Evolutionary conservation across 2,113 vertebrate genomes (phyloP).

Genomic region (Pardalotus punctatus): DNA sequence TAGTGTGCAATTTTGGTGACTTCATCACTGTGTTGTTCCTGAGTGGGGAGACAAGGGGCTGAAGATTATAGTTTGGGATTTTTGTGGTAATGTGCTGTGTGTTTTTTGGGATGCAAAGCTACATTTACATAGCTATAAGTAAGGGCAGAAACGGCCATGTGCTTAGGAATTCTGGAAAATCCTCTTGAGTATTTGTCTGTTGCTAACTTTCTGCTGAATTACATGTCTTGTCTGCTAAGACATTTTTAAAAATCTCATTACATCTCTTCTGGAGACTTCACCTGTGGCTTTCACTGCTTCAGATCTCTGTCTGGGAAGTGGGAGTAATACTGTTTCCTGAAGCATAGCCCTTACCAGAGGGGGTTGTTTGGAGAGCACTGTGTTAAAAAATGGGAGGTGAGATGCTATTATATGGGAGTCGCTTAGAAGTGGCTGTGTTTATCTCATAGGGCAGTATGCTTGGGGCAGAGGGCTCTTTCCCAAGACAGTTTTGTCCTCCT

Average conservation of each 20-base stretch:
- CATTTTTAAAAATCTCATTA: not conserved
- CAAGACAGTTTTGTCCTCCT: not conserved
- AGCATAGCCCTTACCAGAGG: not conserved
- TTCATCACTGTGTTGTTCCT: not conserved
- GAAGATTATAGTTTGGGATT: not conserved
- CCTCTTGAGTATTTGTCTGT: not conserved
- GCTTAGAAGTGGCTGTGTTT: not conserved
- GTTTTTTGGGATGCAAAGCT: not conserved
- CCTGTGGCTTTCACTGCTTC: not conserved
- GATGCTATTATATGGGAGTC: not conserved
- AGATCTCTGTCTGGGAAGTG: not conserved
- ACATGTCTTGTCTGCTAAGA: not conserved
- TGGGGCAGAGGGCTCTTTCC: not conserved
- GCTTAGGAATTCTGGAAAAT: not conserved
- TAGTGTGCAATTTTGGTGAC: accelerated
- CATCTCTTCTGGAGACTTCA: not conserved
- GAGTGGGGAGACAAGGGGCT: not conserved
- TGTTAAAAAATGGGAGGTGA: not conserved
- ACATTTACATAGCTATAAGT: not conserved
- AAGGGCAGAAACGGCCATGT: not conserved
- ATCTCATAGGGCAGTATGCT: not conserved
- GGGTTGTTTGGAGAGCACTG: not conserved
- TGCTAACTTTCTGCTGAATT: not conserved
- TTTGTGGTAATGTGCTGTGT: not conserved
- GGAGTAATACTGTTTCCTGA: not conserved